Conservation (phyloP, 2,797 vertebrate species). For the Myotis findleyi region DNA sequence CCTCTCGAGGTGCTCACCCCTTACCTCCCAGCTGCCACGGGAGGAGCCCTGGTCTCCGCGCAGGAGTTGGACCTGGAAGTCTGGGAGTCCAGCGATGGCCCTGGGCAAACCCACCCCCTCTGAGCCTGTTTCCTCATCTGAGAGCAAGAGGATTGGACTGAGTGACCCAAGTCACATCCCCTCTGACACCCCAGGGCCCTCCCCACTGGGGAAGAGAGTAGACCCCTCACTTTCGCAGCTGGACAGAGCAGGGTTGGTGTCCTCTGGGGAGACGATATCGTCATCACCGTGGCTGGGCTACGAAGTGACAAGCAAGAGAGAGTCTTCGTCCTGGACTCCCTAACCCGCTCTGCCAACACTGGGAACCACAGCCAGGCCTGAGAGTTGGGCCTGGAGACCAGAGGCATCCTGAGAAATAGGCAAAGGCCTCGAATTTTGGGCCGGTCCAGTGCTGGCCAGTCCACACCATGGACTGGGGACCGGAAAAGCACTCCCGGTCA, state of each 20-base stretch:
- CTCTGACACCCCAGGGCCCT: neutral
- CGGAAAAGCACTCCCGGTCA: neutral
- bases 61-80: neutral
- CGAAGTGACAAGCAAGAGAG: conserved; percentile 75
- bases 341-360: conserved; percentile 52
- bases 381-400: conserved; percentile 62
- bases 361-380: conserved; percentile 62
- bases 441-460: neutral
- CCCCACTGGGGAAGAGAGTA: neutral
- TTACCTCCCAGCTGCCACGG: neutral
- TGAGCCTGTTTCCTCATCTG: neutral
- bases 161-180: neutral
- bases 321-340: conserved; percentile 71
- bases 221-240: conserved; percentile 80
- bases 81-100: neutral
- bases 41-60: neutral
- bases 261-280: conserved; percentile 78
- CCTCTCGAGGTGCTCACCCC: neutral
- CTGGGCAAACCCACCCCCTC: neutral
- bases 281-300: conserved; percentile 78
- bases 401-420: conserved; percentile 64
- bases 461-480: neutral
- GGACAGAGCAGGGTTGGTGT: conserved; percentile 78
- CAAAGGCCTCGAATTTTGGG: neutral
- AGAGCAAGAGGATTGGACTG: neutral